These are phyloP conservation scores for Nomada fabriciana DNA, from an alignment of 2,888 invertebrate species.

Conservation along the genomic window DNA sequence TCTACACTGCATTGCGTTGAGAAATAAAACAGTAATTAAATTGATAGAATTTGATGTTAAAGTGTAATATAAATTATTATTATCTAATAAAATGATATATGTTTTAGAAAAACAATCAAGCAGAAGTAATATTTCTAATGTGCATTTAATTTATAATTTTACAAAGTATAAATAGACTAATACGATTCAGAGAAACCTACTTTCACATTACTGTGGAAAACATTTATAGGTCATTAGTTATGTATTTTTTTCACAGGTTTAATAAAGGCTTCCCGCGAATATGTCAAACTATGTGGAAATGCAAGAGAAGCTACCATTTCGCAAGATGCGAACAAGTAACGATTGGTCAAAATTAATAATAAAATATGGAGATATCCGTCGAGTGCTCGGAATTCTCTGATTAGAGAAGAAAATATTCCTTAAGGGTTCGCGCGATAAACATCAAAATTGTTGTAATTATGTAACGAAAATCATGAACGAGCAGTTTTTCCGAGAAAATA, in stretches of 20 bases:
- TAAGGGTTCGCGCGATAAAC: neutral
- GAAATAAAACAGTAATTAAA: neutral
- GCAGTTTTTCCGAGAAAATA: constrained; percentile 29
- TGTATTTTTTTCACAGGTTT: constrained; percentile 31
- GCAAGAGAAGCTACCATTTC: neutral
- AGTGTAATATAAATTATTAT: neutral
- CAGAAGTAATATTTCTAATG: neutral
- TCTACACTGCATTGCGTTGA: neutral
- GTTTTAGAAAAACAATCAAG: neutral
- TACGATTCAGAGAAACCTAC: constrained; percentile 14
- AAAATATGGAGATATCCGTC: constrained; percentile 9
- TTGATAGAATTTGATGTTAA: neutral
- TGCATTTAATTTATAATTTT: neutral
- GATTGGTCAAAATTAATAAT: neutral
- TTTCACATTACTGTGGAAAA: constrained; percentile 33
- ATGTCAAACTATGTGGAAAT: neutral
- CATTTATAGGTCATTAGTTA: constrained; percentile 45
- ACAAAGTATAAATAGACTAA: neutral
- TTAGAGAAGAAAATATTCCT: neutral
- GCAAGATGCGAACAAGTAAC: neutral
- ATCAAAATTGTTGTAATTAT: constrained; percentile 52
- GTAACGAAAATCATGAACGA: constrained; percentile 44
- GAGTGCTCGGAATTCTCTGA: neutral
- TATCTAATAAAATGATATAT: neutral
- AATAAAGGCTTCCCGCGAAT: neutral